Evolutionary conservation across 2,888 invertebrate species (phyloP).

Genomic region (Raillietiella orientalis): DNA sequence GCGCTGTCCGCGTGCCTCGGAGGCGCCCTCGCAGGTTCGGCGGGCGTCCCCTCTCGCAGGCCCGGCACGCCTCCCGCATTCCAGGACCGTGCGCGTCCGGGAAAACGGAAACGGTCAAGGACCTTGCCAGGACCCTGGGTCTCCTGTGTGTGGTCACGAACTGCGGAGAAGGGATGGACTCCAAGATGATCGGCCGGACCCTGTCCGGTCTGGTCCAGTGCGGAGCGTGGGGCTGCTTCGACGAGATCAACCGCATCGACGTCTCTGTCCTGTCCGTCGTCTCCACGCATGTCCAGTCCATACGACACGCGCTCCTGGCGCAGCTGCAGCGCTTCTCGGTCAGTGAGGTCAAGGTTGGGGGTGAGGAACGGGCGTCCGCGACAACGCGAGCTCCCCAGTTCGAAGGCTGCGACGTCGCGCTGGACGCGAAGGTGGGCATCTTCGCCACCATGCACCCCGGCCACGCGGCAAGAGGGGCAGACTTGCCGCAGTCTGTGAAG

Average conservation of each 20-base stretch:
- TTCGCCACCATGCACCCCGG: constrained; percentile 91
- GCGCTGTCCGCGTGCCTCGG: constrained; percentile 69
- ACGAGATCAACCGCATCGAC: constrained; percentile 76
- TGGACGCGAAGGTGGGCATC: constrained; percentile 59
- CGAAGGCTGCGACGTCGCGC: constrained; percentile 41
- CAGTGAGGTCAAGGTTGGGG: too few species aligned
- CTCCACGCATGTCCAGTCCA: constrained; percentile 63
- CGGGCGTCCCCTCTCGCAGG: too few species aligned
- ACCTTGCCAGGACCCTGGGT: constrained; percentile 61
- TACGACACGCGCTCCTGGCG: constrained; percentile 43
- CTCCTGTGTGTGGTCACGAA: constrained; percentile 45
- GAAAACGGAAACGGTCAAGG: constrained; percentile 72
- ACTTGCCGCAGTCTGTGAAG: constrained; percentile 69
- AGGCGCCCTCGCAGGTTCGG: constrained; percentile 53
- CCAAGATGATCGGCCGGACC: constrained; percentile 40
- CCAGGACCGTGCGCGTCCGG: constrained; percentile 43
- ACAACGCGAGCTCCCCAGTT: too few species aligned
- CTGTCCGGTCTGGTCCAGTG: constrained; percentile 24
- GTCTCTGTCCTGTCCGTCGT: constrained; percentile 73
- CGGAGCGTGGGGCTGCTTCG: constrained; percentile 32
- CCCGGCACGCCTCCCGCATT: constrained; percentile 5
- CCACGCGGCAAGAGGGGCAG: constrained; percentile 64
- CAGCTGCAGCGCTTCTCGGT: constrained; percentile 40
- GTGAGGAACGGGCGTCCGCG: too few species aligned
- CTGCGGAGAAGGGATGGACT: constrained; percentile 81